Conservation (phyloP, 2,888 invertebrate species). For the Timandra comae region DNA sequence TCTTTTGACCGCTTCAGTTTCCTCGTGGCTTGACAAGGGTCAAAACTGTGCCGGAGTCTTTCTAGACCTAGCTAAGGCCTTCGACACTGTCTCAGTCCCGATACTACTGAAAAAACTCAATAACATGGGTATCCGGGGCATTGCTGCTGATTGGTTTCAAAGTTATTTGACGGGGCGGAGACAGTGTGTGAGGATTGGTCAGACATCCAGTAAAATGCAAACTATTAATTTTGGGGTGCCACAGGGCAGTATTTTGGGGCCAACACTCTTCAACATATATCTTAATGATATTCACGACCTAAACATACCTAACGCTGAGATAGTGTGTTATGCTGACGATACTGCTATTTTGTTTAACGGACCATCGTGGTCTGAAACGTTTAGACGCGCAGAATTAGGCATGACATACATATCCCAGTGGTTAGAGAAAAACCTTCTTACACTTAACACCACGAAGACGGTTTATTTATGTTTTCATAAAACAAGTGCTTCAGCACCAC, state of each 20-base stretch:
- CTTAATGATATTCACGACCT: neutral
- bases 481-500: neutral
- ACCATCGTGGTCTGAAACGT: neutral
- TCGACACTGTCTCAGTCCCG: no score
- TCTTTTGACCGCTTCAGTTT: neutral
- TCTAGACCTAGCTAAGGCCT: conserved; percentile 7
- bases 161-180: conserved; percentile 7
- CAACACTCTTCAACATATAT: neutral
- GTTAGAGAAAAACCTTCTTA: neutral
- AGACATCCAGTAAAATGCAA: no score
- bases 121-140: conserved; percentile 9
- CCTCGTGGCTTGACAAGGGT: neutral
- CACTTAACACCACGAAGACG: neutral
- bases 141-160: conserved; percentile 5
- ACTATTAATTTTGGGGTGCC: no score
- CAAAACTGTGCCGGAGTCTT: neutral
- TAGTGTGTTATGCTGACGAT: neutral
- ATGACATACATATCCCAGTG: neutral
- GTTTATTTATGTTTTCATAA: neutral
- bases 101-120: conserved; percentile 12
- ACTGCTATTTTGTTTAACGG: neutral
- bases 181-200: no score
- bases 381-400: neutral
- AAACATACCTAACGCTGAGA: neutral
- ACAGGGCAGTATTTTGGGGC: neutral